These are phyloP conservation scores for Psephotus haematonotus DNA, from an alignment of 2,113 vertebrate genomes.

Conservation along the genomic window DNA sequence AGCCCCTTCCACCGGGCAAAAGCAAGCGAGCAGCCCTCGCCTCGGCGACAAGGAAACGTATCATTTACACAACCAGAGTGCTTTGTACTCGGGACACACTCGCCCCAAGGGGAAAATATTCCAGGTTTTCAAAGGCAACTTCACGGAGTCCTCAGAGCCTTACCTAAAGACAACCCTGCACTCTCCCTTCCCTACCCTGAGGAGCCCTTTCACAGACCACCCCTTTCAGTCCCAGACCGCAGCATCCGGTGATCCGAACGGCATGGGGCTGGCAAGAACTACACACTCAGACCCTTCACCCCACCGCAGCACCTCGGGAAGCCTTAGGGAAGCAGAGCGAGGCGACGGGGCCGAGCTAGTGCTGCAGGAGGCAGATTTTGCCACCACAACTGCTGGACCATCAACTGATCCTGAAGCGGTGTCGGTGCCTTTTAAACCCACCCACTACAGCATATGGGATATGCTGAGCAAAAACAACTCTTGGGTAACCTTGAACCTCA, in stretches of 20 bases:
- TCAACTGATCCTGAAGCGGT: constrained; percentile 56
- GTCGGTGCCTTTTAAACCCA: constrained; percentile 73
- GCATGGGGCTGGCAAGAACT: constrained; percentile 72
- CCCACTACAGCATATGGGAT: constrained; percentile 51
- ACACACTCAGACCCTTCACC: constrained; percentile 26
- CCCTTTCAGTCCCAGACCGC: constrained; percentile 33
- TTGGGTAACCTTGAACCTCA: constrained; percentile 63
- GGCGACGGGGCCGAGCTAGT: neutral
- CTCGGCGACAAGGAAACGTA: constrained; percentile 61
- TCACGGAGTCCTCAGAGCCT: constrained; percentile 67
- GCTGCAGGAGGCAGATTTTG: constrained; percentile 32
- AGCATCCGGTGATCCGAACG: constrained; percentile 50
- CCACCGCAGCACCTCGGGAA: constrained; percentile 3
- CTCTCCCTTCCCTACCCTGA: constrained; percentile 51
- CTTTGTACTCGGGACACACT: constrained; percentile 70
- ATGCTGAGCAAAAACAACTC: constrained; percentile 71
- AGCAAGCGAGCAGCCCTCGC: neutral
- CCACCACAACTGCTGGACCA: constrained; percentile 41
- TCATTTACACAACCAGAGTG: constrained; percentile 61
- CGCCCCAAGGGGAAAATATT: constrained; percentile 67
- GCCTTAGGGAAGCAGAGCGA: constrained; percentile 59
- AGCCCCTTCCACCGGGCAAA: neutral
- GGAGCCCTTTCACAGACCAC: constrained; percentile 67
- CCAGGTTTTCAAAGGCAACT: constrained; percentile 75
- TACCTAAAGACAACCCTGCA: constrained; percentile 62